phyloP scores from a whole-genome alignment of 92 coral and sea anemone species.

The Zoanthus sansibaricus region DNA sequence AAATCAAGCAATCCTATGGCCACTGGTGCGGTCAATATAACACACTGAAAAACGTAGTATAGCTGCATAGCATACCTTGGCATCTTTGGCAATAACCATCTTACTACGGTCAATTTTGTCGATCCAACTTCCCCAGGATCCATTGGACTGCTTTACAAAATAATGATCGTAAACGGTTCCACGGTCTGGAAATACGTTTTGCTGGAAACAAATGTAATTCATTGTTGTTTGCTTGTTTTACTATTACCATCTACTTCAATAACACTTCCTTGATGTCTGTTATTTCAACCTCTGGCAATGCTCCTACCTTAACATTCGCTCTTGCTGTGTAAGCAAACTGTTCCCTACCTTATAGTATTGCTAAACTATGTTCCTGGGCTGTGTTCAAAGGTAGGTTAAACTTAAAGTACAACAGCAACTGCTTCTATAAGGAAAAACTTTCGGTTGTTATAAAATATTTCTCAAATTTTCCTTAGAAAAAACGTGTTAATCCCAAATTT shows the following conservation, averaged over 20 bases:
- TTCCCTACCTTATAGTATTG: too few species aligned
- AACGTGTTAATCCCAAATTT: too few species aligned
- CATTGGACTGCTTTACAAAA: constrained; percentile 98
- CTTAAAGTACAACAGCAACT: too few species aligned
- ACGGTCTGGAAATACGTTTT: constrained; percentile 98
- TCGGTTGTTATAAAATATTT: too few species aligned
- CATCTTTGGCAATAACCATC: constrained; percentile 82
- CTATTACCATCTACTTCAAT: background rate
- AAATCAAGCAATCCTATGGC: background rate
- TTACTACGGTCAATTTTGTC: constrained; percentile 84
- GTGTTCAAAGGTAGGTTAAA: too few species aligned
- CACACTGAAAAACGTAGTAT: background rate
- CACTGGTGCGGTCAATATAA: background rate
- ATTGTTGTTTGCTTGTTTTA: background rate
- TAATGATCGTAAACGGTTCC: constrained; percentile 97
- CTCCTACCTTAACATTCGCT: too few species aligned
- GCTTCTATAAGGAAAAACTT: too few species aligned
- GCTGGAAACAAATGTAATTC: constrained; percentile 59
- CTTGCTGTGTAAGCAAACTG: too few species aligned
- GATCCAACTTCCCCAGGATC: constrained; percentile 97
- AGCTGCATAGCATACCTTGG: constrained; percentile 67
- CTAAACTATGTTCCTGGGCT: too few species aligned
- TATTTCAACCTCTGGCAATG: too few species aligned
- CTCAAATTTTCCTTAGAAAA: too few species aligned
- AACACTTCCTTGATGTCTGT: too few species aligned